Conservation (phyloP, 2,888 invertebrate species). For the Ochropleura plecta region DNA sequence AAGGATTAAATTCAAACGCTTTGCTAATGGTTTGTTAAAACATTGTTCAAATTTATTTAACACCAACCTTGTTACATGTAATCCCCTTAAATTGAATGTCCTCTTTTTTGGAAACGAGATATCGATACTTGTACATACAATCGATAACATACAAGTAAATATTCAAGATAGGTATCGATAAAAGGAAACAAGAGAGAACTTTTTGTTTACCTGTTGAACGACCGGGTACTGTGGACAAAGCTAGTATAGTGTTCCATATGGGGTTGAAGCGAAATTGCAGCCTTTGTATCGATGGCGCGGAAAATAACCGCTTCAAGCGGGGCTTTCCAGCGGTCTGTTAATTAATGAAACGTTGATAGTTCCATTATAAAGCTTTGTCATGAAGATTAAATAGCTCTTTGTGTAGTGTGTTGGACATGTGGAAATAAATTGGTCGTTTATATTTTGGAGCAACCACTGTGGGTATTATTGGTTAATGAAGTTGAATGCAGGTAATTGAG, state of each 20-base stretch:
- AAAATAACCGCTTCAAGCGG: slow-evolving; percentile 59
- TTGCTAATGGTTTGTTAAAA: slow-evolving; percentile 40
- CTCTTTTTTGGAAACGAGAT: slow-evolving; percentile 19
- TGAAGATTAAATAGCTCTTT: slow-evolving; percentile 52
- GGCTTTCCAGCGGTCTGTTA: slow-evolving; percentile 47
- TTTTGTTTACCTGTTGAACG: slow-evolving; percentile 73
- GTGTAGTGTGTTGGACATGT: slow-evolving; percentile 42
- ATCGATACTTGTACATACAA: slow-evolving; percentile 4
- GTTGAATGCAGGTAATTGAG: slow-evolving; percentile 5
- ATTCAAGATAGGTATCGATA: slow-evolving; percentile 49
- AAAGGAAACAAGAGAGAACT: slow-evolving; percentile 56
- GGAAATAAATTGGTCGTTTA: slow-evolving; percentile 41
- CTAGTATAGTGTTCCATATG: slow-evolving; percentile 45
- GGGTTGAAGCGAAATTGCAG: slow-evolving; percentile 53
- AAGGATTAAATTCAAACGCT: slow-evolving; percentile 32
- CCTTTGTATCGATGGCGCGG: slow-evolving; percentile 60
- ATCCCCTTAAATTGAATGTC: slow-evolving; percentile 29
- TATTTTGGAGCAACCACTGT: slow-evolving; percentile 24
- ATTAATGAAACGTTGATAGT: slow-evolving; percentile 59
- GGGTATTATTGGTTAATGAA: slow-evolving; percentile 3
- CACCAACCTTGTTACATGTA: slow-evolving; percentile 20
- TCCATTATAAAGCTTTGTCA: slow-evolving; percentile 49
- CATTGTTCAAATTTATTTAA: slow-evolving; percentile 41
- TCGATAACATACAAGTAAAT: slow-evolving; percentile 36
- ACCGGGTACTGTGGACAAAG: slow-evolving; percentile 40